Base-by-base conservation (phyloP, 2,113 vertebrate species). In the Macaca fascicularis region DNA sequence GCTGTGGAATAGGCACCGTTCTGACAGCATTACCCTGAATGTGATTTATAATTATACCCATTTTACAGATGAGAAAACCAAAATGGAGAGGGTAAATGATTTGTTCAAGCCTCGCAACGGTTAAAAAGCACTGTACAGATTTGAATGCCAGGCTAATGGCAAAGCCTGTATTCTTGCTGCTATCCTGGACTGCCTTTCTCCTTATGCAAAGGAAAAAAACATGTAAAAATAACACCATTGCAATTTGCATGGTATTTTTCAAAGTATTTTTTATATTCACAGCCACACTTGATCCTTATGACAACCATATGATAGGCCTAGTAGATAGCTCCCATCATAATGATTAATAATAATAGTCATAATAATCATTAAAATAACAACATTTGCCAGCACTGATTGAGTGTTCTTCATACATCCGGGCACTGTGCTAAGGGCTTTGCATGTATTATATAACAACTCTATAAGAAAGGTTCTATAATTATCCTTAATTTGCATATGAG, bases 1-100 rank as follows among this genome's bases (percentile, higher is more conserved):
- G 40, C n/a, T 52, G 20, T 35, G n/a, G 14, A 40, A 55, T 9
- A 59, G 76, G 13, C 1, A 25, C 12, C 35, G 75, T 82, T 74
- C 48, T 81, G 43, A 50, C 3, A 40, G 45, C 25, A 50, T 74
- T 75, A n/a, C n/a, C 83, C 74, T 12, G 38, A 64, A 32, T 84
- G 57, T 45, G 88, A 75, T 45, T 92, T 95, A 64, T 57, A 80
- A 89, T 50, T 87, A 40, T 8, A 79, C 48, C 83, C 79, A 93
- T 74, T 96, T 70, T 14, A 90, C 25, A 95, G 80, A 92, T 43
- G n/a, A 96, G 79, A 95, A 94, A 69, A 83, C 27, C 67, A 64
- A 95, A 70, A 30, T 32, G 27, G 38, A 75, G 52, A 91, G 32
- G 78, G n/a, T 30, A 25, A 45, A 61, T 79, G 43, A 72, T 55